Percentiles rank a stretch among this genome's conserved stretches.
Evolutionary conservation across 2,888 invertebrate species (phyloP).

Genomic region (Nemoura dubitans): DNA sequence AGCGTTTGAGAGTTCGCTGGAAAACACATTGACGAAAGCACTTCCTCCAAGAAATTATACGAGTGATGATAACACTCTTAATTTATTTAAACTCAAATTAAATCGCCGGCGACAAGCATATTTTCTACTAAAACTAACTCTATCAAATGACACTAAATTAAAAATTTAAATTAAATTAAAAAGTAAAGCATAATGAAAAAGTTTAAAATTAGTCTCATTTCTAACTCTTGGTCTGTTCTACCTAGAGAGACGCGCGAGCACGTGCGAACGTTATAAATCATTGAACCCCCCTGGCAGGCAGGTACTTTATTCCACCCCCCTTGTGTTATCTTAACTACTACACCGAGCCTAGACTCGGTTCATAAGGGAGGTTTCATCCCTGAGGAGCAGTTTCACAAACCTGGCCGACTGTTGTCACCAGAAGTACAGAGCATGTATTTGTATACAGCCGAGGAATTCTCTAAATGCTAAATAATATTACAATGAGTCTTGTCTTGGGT

Average conservation of each 20-base stretch:
- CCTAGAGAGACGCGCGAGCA: neutral
- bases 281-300: slow-evolving; percentile 32
- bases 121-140: slow-evolving; percentile 19
- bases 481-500: neutral
- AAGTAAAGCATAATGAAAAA: slow-evolving; percentile 41
- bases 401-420: slow-evolving; percentile 29
- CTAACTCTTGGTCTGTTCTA: neutral
- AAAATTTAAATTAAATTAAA: slow-evolving; percentile 40
- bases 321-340: slow-evolving; percentile 42
- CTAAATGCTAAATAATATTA: slow-evolving; percentile 17
- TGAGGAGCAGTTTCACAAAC: slow-evolving; percentile 39
- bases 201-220: slow-evolving; percentile 25
- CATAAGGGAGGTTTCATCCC: slow-evolving; percentile 41
- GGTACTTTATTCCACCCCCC: slow-evolving; percentile 41
- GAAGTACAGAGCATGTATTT: neutral
- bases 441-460: neutral
- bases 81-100: neutral
- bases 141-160: slow-evolving; percentile 36
- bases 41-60: no score
- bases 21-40: no score
- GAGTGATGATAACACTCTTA: neutral
- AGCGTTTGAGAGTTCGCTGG: neutral
- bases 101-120: neutral
- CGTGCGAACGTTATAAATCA: slow-evolving; percentile 36
- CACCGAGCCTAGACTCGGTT: slow-evolving; percentile 30